Evolutionary conservation across 2,888 invertebrate species (phyloP).

Genomic region (Sepiola atlantica): DNA sequence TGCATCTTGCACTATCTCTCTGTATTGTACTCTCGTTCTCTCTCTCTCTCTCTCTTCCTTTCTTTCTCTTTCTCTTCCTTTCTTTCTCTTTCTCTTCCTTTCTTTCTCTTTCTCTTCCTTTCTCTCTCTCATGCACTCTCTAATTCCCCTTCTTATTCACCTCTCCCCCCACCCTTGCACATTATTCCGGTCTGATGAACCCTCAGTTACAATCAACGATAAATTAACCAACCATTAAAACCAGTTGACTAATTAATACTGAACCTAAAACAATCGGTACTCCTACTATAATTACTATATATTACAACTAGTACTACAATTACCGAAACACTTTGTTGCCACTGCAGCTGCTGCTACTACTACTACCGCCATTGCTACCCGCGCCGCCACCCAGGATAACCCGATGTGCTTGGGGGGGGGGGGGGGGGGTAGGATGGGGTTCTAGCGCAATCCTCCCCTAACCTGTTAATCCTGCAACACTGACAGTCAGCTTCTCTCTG

Average conservation of each 20-base stretch:
- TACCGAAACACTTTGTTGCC: background rate
- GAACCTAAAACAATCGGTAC: background rate
- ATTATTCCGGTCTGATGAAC: background rate
- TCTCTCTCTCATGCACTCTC: too few species aligned
- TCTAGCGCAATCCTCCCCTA: background rate
- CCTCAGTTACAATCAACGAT: background rate
- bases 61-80: background rate
- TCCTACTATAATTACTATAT: background rate
- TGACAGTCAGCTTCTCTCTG: constrained; percentile 9
- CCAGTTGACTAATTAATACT: background rate
- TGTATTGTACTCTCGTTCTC: too few species aligned
- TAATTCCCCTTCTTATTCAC: too few species aligned
- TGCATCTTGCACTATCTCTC: too few species aligned
- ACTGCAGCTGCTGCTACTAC: too few species aligned
- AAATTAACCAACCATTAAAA: background rate
- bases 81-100: background rate
- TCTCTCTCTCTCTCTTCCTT: background rate
- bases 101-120: background rate
- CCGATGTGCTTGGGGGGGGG: background rate
- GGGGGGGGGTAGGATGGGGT: too few species aligned
- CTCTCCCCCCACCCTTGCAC: background rate
- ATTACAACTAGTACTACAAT: background rate
- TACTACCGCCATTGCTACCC: background rate
- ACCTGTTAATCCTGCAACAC: background rate
- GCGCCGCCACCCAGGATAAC: background rate